Evolutionary conservation across 2,113 vertebrate genomes (phyloP).

Genomic region (Cisticola juncidis): DNA sequence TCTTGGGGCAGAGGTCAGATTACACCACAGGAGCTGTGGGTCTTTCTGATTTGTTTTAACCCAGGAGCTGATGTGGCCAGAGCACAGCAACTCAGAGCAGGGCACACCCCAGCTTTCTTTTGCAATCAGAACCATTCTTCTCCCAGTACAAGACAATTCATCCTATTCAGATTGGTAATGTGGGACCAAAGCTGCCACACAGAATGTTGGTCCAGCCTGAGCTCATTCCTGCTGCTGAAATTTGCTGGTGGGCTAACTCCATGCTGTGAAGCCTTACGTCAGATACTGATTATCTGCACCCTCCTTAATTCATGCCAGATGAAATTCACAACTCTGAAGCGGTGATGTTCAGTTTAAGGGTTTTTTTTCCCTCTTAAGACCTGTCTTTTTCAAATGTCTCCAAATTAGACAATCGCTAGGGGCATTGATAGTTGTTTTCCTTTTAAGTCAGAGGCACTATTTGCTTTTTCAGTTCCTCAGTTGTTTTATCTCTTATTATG

Average conservation of each 20-base stretch:
- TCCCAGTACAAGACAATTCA: background rate
- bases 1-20: background rate
- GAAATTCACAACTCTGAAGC: background rate
- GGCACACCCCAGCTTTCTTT: background rate
- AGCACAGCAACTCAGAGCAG: background rate
- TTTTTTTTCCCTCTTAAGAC: conserved; percentile 3
- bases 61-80: background rate
- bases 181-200: background rate
- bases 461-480: conserved; percentile 54
- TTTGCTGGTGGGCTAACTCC: background rate
- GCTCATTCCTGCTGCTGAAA: background rate
- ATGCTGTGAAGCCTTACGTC: background rate
- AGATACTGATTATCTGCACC: background rate
- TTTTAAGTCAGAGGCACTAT: conserved; percentile 60
- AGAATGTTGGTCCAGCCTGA: background rate
- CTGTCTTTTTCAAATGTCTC: conserved; percentile 22
- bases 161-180: background rate
- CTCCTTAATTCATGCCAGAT: background rate
- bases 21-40: accelerated
- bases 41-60: background rate
- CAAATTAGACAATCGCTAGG: conserved; percentile 30
- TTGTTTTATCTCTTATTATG: conserved; percentile 57
- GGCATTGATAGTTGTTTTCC: conserved; percentile 39
- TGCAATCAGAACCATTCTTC: background rate
- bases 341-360: background rate